phyloP scores from a whole-genome alignment of 2,113 vertebrate species.

The Catharus fuscescens region DNA sequence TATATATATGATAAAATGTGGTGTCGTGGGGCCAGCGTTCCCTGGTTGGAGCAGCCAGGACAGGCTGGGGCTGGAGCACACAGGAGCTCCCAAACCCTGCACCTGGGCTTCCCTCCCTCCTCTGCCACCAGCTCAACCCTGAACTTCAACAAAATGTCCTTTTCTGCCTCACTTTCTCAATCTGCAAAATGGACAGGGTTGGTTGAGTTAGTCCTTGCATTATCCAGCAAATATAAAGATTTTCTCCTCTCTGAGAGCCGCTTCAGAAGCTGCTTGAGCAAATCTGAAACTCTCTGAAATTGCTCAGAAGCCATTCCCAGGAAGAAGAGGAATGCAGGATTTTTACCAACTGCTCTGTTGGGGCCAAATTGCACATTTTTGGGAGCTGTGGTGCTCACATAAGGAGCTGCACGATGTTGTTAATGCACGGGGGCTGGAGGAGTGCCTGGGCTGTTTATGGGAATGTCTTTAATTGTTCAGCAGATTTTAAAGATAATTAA shows the following conservation, averaged over 20 bases:
- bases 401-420: background rate
- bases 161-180: background rate
- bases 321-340: background rate
- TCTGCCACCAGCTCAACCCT: background rate
- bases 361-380: background rate
- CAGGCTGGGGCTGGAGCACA: background rate
- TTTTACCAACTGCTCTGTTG: background rate
- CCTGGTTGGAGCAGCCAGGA: background rate
- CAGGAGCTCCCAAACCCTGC: fast-evolving
- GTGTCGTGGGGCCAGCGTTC: fast-evolving
- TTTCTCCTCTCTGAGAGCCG: background rate
- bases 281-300: background rate
- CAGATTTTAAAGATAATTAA: slow-evolving; percentile 53
- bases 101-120: background rate
- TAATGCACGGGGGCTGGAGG: background rate
- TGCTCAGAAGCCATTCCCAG: background rate
- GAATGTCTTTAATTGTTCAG: slow-evolving; percentile 33
- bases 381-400: background rate
- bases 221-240: background rate
- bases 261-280: background rate
- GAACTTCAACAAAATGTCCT: background rate
- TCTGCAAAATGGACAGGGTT: background rate
- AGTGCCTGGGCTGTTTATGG: background rate
- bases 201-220: background rate
- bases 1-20: background rate